Conservation (phyloP, 2,888 invertebrate genomes). For the Morpho helenor region DNA sequence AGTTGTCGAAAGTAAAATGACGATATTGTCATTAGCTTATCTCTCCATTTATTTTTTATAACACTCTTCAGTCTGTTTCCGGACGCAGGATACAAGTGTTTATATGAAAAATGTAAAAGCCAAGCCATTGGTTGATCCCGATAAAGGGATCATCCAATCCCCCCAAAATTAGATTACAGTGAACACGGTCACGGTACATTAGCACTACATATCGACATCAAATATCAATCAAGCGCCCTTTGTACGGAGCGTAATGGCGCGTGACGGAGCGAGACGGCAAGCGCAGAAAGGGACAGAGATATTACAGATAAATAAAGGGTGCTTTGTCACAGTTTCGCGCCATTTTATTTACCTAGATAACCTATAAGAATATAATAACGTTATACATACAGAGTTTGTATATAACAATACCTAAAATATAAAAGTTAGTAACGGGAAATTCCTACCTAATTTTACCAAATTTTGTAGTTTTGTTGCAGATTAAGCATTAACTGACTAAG, state of each 20-base stretch:
- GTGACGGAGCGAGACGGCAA: slow-evolving; percentile 29
- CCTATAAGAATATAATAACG: too few species aligned
- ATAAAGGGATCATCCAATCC: slow-evolving; percentile 12
- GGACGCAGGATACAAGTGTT: background rate
- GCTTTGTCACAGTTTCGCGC: background rate
- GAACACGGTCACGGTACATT: slow-evolving; percentile 43
- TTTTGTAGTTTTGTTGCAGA: background rate
- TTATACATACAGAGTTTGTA: too few species aligned
- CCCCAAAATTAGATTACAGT: background rate
- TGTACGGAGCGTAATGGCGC: slow-evolving; percentile 38
- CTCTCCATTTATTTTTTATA: too few species aligned
- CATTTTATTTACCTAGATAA: too few species aligned
- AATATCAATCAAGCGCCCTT: slow-evolving; percentile 48
- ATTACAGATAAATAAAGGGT: slow-evolving; percentile 4
- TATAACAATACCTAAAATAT: too few species aligned
- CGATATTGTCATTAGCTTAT: too few species aligned
- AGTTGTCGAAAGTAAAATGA: too few species aligned
- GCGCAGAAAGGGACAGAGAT: background rate
- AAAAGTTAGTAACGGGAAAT: background rate
- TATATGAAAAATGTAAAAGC: background rate
- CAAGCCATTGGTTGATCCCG: slow-evolving; percentile 4
- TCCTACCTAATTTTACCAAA: background rate
- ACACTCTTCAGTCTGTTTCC: background rate
- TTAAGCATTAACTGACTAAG: background rate
- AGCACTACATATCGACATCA: slow-evolving; percentile 42